A percentile compares a stretch with the other conserved stretches of the same genome.
These are phyloP conservation scores for Brienomyrus brachyistius DNA, from an alignment of 2,113 vertebrate genomes.

Conservation along the genomic window DNA sequence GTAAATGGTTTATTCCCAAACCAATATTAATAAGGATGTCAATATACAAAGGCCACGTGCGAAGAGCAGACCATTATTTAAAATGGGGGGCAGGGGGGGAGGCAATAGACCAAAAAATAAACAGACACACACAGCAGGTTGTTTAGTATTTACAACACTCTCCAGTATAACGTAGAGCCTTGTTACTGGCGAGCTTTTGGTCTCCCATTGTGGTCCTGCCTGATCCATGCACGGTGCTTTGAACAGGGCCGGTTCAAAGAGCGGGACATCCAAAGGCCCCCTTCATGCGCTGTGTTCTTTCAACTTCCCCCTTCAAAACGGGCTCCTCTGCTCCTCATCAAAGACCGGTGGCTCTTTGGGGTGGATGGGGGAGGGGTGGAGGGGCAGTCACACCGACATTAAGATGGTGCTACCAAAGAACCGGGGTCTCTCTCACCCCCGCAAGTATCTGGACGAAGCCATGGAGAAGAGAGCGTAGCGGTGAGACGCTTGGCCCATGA, in stretches of 20 bases:
- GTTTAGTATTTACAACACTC: constrained; percentile 2
- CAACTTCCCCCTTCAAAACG: constrained; percentile 88
- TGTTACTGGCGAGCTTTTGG: neutral
- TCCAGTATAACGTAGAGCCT: neutral
- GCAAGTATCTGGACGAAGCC: constrained; percentile 52
- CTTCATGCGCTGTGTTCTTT: constrained; percentile 79
- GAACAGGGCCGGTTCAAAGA: constrained; percentile 79
- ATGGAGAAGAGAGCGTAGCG: constrained; percentile 46
- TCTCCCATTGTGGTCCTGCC: constrained; percentile 60
- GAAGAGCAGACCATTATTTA: neutral
- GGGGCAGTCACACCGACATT: constrained; percentile 57
- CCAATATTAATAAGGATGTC: neutral
- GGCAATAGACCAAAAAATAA: neutral
- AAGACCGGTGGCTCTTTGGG: constrained; percentile 66
- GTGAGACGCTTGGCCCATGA: neutral
- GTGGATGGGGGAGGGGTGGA: constrained; percentile 67
- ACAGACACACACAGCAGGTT: neutral
- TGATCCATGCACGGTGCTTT: constrained; percentile 61
- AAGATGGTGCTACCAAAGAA: constrained; percentile 50
- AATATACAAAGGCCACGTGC: neutral
- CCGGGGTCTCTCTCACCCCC: neutral
- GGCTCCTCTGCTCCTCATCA: constrained; percentile 74
- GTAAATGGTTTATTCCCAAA: neutral
- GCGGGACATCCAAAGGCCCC: constrained; percentile 74
- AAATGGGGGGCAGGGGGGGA: neutral